Percentiles rank a stretch among this genome's conserved stretches.
These are phyloP conservation scores for Caranx melampygus DNA, from an alignment of 2,113 vertebrate species.

Conservation along the genomic window DNA sequence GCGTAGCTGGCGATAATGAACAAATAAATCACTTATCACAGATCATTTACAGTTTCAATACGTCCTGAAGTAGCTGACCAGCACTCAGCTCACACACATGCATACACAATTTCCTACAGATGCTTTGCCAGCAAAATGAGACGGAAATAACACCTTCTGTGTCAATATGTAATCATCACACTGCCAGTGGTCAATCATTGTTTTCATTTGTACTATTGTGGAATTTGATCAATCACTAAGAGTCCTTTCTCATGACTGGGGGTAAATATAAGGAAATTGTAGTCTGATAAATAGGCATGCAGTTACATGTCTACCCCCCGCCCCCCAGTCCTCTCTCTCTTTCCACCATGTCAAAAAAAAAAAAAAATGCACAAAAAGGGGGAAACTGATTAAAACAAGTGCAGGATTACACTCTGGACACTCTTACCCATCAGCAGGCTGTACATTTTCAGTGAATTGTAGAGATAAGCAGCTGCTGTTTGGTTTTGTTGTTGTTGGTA, in stretches of 20 bases:
- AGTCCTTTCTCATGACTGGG: conserved; percentile 21
- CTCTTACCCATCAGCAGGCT: not conserved
- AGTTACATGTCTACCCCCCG: conserved; percentile 3
- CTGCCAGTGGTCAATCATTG: conserved; percentile 13
- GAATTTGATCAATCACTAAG: conserved; percentile 29
- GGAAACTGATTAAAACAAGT: conserved; percentile 15
- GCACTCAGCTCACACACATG: not conserved
- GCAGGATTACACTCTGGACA: conserved; percentile 5
- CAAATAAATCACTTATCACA: conserved; percentile 19
- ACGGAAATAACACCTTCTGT: not conserved
- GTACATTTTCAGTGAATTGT: conserved; percentile 13
- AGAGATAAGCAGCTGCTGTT: conserved; percentile 47
- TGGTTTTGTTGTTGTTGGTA: not conserved
- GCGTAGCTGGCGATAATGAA: not conserved
- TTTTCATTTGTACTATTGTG: conserved; percentile 33
- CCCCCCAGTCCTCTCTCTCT: conserved; percentile 8
- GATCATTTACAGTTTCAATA: conserved; percentile 8
- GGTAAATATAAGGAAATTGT: conserved; percentile 45
- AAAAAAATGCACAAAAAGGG: conserved; percentile 17
- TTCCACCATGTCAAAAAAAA: not conserved
- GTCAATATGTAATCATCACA: conserved; percentile 21
- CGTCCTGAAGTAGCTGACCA: conserved; percentile 11
- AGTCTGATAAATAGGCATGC: conserved; percentile 37
- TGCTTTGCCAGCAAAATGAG: conserved; percentile 31
- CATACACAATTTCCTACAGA: not conserved